Base-by-base conservation (phyloP, 2,113 vertebrate species). In the Tympanuchus pallidicinctus region DNA sequence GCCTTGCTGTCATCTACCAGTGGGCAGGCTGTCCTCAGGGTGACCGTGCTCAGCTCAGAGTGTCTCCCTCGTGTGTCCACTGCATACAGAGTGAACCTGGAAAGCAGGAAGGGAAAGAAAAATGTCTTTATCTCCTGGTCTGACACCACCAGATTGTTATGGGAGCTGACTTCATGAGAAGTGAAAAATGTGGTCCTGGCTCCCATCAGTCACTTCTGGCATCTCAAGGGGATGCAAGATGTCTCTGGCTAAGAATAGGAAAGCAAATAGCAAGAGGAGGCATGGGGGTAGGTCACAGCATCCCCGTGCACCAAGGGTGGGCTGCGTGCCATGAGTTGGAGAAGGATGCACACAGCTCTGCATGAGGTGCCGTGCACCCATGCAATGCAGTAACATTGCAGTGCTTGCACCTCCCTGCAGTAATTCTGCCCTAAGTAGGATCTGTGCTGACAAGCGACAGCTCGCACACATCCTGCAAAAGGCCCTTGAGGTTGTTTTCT, bases 1-100 rank as follows among this genome's bases (percentile, higher is more conserved):
- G 99, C 99, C 86, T 98, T 98, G 91, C 98, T 99, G 97, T 99
- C 99, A 6, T 99, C 99, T 48, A 99, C 99, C 95, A 99, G 98
- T 0, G 99, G 98, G 95, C 99, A 99, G 28, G 99, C 99, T 3
- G 99, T 99, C 81, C 99, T 98, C 71, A 99, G 97, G 4, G 99
- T 99, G 82, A 99, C 98, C 0, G 98, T 98, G 96, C 98, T 99
- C 32, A 98, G 97, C 75, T 99, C 99, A 0, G 99, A 99, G 77
- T 98, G 98, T 85, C 99, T 98, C 12, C 99, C 99, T 57, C 99
- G 98, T 3, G 98, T 99, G 78, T 99, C 99, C 97, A 99, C 98
- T 0, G 99, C 99, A 3, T 98, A 98, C 15, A 99, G 98, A 54
- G 99, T 99, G 79, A 99, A 99, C 91, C 99, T 99, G 87, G 18